phyloP scores from a whole-genome alignment of 2,888 invertebrate genomes.

The Holacanthella duospinosa region DNA sequence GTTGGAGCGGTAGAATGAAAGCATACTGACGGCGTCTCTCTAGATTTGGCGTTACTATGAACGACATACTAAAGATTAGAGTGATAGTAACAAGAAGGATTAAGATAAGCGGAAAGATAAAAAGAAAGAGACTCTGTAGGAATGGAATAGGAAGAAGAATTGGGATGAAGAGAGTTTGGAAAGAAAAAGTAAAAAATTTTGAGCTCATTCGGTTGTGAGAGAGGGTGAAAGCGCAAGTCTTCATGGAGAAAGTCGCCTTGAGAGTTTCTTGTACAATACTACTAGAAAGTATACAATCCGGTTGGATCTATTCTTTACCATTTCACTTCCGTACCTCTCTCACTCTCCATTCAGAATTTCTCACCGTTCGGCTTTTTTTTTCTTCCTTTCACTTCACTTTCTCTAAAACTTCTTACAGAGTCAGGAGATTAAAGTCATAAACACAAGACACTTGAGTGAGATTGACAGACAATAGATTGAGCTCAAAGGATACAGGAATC shows the following conservation, averaged over 20 bases:
- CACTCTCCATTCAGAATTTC: not conserved
- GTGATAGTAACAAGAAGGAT: constrained; percentile 1
- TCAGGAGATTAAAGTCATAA: not conserved
- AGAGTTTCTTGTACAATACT: not conserved
- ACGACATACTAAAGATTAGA: not conserved
- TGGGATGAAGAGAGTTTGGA: not conserved
- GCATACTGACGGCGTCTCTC: too few relatives aligned
- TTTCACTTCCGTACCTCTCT: not conserved
- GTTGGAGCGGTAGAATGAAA: too few relatives aligned
- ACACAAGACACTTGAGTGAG: not conserved
- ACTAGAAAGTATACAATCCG: not conserved
- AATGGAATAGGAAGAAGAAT: not conserved
- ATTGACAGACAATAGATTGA: not conserved
- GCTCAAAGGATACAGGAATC: not conserved
- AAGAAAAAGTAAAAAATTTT: not conserved
- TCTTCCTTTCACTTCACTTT: not conserved
- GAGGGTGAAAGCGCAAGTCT: constrained; percentile 3
- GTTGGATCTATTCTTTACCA: not conserved
- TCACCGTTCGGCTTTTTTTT: too few relatives aligned
- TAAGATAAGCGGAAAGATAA: constrained; percentile 5
- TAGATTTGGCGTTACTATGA: not conserved
- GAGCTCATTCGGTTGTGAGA: not conserved
- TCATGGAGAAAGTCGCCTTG: not conserved
- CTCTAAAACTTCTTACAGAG: not conserved
- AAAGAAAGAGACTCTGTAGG: not conserved